A percentile compares a stretch with the other conserved stretches of the same genome.
Evolutionary conservation across 2,797 vertebrate genomes (phyloP).

Genomic region (Knipowitschia caucasica): DNA sequence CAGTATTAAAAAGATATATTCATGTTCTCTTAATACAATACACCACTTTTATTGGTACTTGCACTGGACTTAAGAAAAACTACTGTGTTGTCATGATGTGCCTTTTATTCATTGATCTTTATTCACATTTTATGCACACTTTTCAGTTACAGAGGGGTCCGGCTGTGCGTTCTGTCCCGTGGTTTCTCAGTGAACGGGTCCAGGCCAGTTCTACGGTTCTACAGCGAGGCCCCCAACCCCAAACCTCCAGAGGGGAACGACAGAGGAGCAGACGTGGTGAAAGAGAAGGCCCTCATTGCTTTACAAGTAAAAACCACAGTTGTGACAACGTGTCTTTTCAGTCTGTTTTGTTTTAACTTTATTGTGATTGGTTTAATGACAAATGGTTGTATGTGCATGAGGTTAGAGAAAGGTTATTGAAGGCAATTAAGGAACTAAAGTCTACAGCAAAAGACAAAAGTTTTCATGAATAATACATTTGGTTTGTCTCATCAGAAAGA

Average conservation of each 20-base stretch:
- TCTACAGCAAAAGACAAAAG: no score
- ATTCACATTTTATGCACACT: background rate
- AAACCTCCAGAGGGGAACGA: slow-evolving; percentile 42
- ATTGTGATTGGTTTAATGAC: background rate
- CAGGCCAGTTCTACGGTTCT: slow-evolving; percentile 61
- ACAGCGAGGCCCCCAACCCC: slow-evolving; percentile 39
- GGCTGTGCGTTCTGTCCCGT: slow-evolving; percentile 59
- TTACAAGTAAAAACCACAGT: slow-evolving; percentile 53
- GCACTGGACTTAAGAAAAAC: no score
- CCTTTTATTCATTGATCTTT: background rate
- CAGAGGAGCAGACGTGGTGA: slow-evolving; percentile 43
- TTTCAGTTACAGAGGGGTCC: slow-evolving; percentile 69
- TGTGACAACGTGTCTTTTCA: background rate
- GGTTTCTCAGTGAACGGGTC: slow-evolving; percentile 42
- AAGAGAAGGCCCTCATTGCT: slow-evolving; percentile 52
- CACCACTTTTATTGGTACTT: no score
- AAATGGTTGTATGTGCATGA: background rate
- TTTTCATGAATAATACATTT: no score
- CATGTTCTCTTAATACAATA: no score
- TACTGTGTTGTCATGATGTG: no score
- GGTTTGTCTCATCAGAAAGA: no score
- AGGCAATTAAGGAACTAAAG: background rate
- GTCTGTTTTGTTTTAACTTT: background rate
- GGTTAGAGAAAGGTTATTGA: background rate
- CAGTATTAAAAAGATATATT: no score